These are phyloP conservation scores for Diadophis punctatus DNA, from an alignment of 2,113 vertebrate species.

Conservation along the genomic window DNA sequence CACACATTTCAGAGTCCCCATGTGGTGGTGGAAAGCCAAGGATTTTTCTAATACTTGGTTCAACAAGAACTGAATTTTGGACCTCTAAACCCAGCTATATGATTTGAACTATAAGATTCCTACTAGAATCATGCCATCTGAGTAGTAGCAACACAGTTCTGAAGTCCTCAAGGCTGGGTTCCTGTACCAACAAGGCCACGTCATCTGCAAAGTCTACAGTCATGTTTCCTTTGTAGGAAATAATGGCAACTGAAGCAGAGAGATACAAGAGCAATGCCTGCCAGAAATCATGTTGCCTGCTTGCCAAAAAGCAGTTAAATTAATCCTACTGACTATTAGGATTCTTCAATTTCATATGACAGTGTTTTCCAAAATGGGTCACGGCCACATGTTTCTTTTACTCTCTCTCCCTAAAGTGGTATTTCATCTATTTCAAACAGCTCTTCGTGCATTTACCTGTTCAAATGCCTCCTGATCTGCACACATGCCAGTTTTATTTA, in stretches of 20 bases:
- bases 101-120: not conserved
- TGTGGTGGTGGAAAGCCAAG: not conserved
- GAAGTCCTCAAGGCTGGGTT: not conserved
- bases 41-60: not conserved
- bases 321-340: not conserved
- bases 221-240: not conserved
- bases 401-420: not conserved
- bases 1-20: not conserved
- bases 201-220: not conserved
- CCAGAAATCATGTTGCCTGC: not conserved
- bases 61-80: not conserved
- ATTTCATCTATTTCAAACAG: slow-evolving; percentile 1
- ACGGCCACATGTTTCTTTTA: not conserved
- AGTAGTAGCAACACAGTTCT: not conserved
- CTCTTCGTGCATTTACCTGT: not conserved
- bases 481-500: not conserved
- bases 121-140: not conserved
- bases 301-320: not conserved
- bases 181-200: not conserved
- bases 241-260: not conserved
- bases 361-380: not conserved
- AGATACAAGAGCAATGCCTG: not conserved
- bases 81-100: not conserved
- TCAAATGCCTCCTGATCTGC: not conserved
- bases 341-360: not conserved